Conservation (phyloP, 2,797 vertebrate species). For the Pogoniulus pusillus region DNA sequence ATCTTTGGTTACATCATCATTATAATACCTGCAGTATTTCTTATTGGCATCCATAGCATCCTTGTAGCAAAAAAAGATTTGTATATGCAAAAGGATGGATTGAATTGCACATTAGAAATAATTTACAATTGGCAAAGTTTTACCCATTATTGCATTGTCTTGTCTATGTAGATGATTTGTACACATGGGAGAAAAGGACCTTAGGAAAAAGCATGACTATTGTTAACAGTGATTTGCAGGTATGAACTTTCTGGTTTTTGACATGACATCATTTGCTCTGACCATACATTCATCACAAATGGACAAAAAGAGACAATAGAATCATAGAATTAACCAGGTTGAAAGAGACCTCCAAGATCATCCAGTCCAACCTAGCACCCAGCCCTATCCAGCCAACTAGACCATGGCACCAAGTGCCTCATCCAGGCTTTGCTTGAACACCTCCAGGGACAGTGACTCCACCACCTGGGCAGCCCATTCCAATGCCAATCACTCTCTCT, state of each 20-base stretch:
- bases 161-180: accelerated
- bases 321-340: too few relatives aligned
- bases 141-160: not conserved
- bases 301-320: not conserved
- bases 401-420: too few relatives aligned
- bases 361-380: too few relatives aligned
- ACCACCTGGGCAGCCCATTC: too few relatives aligned
- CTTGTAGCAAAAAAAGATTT: not conserved
- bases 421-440: too few relatives aligned
- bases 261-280: not conserved
- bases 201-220: not conserved
- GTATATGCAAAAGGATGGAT: not conserved
- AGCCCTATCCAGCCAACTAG: too few relatives aligned
- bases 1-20: not conserved
- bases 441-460: too few relatives aligned
- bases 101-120: not conserved
- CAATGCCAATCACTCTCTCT: too few relatives aligned
- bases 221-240: not conserved
- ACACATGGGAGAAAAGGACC: not conserved
- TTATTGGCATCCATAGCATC: not conserved
- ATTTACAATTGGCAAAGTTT: not conserved
- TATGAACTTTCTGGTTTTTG: not conserved
- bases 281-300: not conserved
- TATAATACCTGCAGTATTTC: not conserved
- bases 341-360: too few relatives aligned